These are phyloP conservation scores for Alligator sinensis DNA, from an alignment of 2,113 vertebrate genomes.

Conservation along the genomic window DNA sequence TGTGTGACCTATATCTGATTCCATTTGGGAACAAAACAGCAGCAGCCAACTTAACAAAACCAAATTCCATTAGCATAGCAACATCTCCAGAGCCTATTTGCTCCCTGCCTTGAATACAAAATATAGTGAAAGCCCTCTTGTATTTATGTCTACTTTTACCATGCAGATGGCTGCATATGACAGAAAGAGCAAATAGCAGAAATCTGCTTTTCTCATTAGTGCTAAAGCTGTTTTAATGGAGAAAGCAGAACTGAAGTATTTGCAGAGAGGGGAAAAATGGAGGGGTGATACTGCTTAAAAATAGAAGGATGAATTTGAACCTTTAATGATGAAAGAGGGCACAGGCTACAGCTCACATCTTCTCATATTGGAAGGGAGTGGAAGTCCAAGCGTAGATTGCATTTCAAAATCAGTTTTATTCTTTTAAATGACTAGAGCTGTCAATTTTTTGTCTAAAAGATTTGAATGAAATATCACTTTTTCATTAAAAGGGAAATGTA, in stretches of 20 bases:
- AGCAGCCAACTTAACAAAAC: background rate
- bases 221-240: background rate
- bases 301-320: constrained; percentile 2
- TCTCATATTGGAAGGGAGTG: background rate
- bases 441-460: background rate
- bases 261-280: background rate
- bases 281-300: constrained; percentile 5
- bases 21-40: constrained; percentile 4
- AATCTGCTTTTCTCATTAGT: background rate
- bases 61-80: constrained; percentile 4
- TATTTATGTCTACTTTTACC: background rate
- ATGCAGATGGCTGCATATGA: background rate
- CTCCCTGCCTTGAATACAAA: background rate
- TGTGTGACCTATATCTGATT: constrained; percentile 34
- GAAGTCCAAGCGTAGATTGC: background rate
- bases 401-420: background rate
- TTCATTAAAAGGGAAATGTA: background rate
- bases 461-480: constrained; percentile 2
- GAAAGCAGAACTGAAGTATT: background rate
- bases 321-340: background rate
- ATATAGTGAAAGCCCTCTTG: background rate
- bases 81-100: constrained; percentile 23
- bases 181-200: background rate
- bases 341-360: background rate
- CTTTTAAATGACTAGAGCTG: background rate